Evolutionary conservation across 2,113 vertebrate species (phyloP).

Genomic region (Halcyon malimbica): DNA sequence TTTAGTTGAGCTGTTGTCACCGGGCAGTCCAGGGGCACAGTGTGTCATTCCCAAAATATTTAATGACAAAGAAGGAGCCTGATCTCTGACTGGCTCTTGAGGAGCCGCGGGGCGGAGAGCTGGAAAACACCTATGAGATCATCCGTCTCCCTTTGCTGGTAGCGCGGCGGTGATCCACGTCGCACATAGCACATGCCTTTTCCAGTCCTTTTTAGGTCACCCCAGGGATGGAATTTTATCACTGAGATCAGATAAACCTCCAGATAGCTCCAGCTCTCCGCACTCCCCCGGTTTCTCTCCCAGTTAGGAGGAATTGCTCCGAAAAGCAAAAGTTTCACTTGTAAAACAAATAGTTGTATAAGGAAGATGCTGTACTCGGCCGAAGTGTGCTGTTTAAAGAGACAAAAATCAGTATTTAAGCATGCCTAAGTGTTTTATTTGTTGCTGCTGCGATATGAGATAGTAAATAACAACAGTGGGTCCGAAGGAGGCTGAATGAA

Average conservation of each 20-base stretch:
- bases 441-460: slow-evolving; percentile 24
- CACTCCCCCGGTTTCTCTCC: neutral
- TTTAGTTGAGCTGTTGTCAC: slow-evolving; percentile 11
- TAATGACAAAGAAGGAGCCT: slow-evolving; percentile 22
- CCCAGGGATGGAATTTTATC: slow-evolving; percentile 59
- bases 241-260: slow-evolving; percentile 42
- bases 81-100: slow-evolving; percentile 25
- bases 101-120: neutral
- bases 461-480: neutral
- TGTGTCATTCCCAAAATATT: slow-evolving; percentile 56
- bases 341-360: neutral
- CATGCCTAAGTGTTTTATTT: slow-evolving; percentile 30
- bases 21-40: neutral
- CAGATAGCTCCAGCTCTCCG: neutral
- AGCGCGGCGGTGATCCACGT: neutral
- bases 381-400: neutral
- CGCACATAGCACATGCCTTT: slow-evolving; percentile 24
- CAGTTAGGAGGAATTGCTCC: neutral
- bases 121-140: slow-evolving; percentile 65
- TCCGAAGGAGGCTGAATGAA: slow-evolving; percentile 29
- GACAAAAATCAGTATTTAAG: slow-evolving; percentile 28
- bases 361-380: neutral
- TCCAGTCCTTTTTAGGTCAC: slow-evolving; percentile 65
- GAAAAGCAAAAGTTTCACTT: neutral
- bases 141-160: neutral